These are phyloP conservation scores for Plutella xylostella DNA, from an alignment of 2,888 invertebrate genomes.

Conservation along the genomic window DNA sequence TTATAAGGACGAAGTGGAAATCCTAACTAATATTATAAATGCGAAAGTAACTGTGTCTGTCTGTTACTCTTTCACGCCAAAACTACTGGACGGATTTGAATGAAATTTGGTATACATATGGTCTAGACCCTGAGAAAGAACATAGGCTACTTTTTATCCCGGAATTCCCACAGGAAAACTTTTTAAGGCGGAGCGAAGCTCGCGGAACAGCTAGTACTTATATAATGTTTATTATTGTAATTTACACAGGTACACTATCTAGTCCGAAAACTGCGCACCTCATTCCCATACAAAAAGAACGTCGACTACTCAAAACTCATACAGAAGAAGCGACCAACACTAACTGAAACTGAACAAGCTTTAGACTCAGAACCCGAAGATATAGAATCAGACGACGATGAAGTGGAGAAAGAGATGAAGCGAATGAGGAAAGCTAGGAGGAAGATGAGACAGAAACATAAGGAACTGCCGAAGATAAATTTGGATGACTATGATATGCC, in stretches of 20 bases:
- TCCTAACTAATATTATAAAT: too few species aligned
- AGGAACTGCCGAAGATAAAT: slow-evolving; percentile 74
- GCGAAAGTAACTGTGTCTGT: too few species aligned
- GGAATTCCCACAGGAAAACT: too few species aligned
- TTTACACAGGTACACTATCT: slow-evolving; percentile 45
- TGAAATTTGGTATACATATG: too few species aligned
- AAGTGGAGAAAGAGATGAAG: slow-evolving; percentile 63
- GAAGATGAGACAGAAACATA: slow-evolving; percentile 64
- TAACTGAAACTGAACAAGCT: slow-evolving; percentile 33
- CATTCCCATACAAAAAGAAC: slow-evolving; percentile 56
- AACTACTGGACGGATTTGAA: too few species aligned
- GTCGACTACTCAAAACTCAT: slow-evolving; percentile 53
- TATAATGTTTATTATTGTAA: not conserved
- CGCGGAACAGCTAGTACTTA: too few species aligned
- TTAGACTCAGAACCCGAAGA: slow-evolving; percentile 58
- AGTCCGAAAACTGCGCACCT: slow-evolving; percentile 44
- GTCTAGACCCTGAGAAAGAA: too few species aligned
- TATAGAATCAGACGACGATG: slow-evolving; percentile 60
- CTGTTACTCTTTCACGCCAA: too few species aligned
- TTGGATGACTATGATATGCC: slow-evolving; percentile 85
- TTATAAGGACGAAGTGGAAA: too few species aligned
- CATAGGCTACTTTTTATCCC: too few species aligned
- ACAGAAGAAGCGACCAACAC: slow-evolving; percentile 27
- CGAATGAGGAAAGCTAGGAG: slow-evolving; percentile 68
- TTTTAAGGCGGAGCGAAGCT: too few species aligned